These are phyloP conservation scores for Globodera ellingtonae DNA, from an alignment of 1,140 invertebrate species.

Conservation along the genomic window DNA sequence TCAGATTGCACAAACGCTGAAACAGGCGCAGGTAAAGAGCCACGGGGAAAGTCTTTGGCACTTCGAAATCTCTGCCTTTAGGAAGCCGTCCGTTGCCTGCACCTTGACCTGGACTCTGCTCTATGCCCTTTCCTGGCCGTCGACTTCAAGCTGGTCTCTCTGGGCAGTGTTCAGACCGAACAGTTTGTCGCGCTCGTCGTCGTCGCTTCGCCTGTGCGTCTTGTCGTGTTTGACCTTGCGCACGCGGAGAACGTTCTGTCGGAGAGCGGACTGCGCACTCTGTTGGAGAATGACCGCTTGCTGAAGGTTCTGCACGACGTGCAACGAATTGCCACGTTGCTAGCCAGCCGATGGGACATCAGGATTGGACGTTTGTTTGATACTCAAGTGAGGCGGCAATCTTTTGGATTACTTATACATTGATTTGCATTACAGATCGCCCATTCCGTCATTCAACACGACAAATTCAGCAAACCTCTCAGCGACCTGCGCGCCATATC, in stretches of 20 bases:
- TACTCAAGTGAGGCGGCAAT: conserved; percentile 74
- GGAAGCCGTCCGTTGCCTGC: conserved; percentile 40
- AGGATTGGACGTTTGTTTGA: conserved; percentile 86
- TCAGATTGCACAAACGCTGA: conserved; percentile 59
- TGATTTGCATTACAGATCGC: conserved; percentile 71
- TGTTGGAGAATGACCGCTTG: conserved; percentile 80
- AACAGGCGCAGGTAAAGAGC: conserved; percentile 47
- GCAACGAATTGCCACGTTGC: conserved; percentile 84
- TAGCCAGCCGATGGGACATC: conserved; percentile 85
- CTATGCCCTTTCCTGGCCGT: conserved; percentile 50
- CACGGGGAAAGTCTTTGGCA: not conserved
- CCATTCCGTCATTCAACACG: conserved; percentile 85
- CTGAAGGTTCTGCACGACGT: conserved; percentile 91
- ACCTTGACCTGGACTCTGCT: conserved; percentile 33
- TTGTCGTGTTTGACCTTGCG: conserved; percentile 82
- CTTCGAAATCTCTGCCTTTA: conserved; percentile 23
- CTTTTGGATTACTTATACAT: not conserved
- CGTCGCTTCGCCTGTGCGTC: conserved; percentile 65
- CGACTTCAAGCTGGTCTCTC: conserved; percentile 60
- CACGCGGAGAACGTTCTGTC: conserved; percentile 79
- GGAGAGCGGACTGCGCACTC: conserved; percentile 76
- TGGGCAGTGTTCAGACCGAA: conserved; percentile 38
- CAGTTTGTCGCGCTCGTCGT: conserved; percentile 44
- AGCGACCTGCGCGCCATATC: conserved; percentile 58
- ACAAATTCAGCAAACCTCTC: conserved; percentile 85